Percentiles rank a stretch among this genome's conserved stretches.
phyloP scores from a whole-genome alignment of 92 coral and sea anemone genomes.

The Phymanthus crucifer region DNA sequence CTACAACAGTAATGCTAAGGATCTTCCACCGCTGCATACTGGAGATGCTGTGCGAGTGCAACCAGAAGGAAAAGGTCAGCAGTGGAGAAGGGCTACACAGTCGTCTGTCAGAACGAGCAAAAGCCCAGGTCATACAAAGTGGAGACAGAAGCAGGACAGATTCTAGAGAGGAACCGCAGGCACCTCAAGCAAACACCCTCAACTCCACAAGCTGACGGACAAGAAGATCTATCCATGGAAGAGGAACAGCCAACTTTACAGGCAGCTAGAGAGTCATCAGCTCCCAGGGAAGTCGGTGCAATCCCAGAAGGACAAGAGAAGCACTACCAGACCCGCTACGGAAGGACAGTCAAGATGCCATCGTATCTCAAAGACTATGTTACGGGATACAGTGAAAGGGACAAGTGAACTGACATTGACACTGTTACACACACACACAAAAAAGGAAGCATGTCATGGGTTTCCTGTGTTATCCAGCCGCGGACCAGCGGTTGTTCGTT shows the following conservation, averaged over 20 bases:
- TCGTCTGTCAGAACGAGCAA: constrained; percentile 25
- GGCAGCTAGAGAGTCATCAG: constrained; percentile 10
- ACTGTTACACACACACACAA: too few species aligned
- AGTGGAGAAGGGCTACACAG: constrained; percentile 32
- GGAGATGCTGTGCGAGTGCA: constrained; percentile 23
- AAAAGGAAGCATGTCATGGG: too few species aligned
- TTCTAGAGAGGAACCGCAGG: constrained; percentile 16
- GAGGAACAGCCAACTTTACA: constrained; percentile 6
- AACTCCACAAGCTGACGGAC: constrained; percentile 15
- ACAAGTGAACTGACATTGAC: neutral
- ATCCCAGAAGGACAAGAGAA: constrained; percentile 19
- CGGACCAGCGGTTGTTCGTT: too few species aligned
- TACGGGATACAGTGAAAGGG: constrained; percentile 4
- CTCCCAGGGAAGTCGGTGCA: constrained; percentile 1
- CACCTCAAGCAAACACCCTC: constrained; percentile 26
- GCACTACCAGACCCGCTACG: constrained; percentile 29
- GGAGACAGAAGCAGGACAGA: constrained; percentile 1
- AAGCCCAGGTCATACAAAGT: constrained; percentile 23
- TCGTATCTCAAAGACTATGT: constrained; percentile 19
- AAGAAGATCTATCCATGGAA: constrained; percentile 18
- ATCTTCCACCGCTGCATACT: constrained; percentile 4
- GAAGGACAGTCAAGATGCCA: constrained; percentile 36
- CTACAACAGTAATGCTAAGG: constrained; percentile 13
- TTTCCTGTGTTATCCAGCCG: too few species aligned
- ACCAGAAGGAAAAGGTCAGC: constrained; percentile 15